Conservation (phyloP, 2,113 vertebrate genomes). For the Suricata suricatta region DNA sequence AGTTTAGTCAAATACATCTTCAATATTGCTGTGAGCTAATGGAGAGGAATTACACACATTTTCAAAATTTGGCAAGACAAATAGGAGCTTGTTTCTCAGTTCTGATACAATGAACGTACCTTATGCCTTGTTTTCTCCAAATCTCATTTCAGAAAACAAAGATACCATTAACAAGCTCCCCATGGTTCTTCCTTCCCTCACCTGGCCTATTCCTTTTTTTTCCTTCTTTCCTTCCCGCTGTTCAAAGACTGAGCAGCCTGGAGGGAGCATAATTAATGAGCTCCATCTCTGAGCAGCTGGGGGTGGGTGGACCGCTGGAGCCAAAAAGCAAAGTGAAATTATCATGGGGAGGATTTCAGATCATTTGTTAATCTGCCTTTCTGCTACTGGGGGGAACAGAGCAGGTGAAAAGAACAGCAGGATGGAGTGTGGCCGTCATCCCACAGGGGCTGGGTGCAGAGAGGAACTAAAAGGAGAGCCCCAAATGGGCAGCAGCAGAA, state of each 20-base stretch:
- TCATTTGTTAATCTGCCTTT: neutral
- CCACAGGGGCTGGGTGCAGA: neutral
- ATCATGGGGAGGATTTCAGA: neutral
- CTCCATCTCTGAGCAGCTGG: neutral
- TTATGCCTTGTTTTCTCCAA: conserved; percentile 18
- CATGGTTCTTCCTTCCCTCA: neutral
- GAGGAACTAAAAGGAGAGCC: neutral
- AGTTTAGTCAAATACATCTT: conserved; percentile 45
- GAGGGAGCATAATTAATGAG: conserved; percentile 1
- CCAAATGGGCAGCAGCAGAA: neutral
- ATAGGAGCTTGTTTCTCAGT: conserved; percentile 25
- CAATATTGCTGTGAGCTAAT: conserved; percentile 56
- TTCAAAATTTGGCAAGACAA: conserved; percentile 50
- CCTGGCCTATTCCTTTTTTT: neutral
- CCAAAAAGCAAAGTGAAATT: conserved; percentile 29
- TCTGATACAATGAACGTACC: neutral
- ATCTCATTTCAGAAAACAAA: conserved; percentile 47
- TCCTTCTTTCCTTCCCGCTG: neutral
- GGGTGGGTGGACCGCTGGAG: neutral
- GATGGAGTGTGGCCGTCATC: neutral
- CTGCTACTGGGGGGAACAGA: neutral
- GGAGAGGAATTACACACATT: conserved; percentile 41
- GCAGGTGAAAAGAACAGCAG: neutral
- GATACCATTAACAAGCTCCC: conserved; percentile 20
- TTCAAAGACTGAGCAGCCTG: conserved; percentile 3